Evolutionary conservation across 1,140 invertebrate genomes (phyloP).

Genomic region (Rhysida immarginata): DNA sequence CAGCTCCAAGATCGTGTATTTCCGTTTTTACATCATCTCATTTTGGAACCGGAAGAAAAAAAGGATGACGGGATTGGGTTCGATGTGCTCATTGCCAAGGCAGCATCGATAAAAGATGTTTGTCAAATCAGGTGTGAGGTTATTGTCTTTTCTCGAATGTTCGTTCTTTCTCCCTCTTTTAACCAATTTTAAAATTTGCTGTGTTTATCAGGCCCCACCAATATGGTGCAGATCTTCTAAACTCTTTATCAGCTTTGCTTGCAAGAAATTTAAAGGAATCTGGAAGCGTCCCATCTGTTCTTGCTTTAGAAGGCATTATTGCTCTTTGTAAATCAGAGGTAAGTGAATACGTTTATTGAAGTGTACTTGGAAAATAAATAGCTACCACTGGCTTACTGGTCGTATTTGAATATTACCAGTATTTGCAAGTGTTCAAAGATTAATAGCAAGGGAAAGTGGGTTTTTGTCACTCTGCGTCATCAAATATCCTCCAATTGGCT

Average conservation of each 20-base stretch:
- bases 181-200: neutral
- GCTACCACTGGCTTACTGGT: too few species aligned
- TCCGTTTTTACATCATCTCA: conserved; percentile 5
- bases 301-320: conserved; percentile 3
- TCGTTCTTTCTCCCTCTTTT: neutral
- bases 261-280: neutral
- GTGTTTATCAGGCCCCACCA: neutral
- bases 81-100: neutral
- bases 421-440: too few species aligned
- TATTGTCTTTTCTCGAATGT: neutral
- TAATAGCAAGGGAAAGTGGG: too few species aligned
- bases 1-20: conserved; percentile 1
- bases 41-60: neutral
- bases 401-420: too few species aligned
- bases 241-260: neutral
- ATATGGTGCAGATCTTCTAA: conserved; percentile 1
- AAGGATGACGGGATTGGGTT: neutral
- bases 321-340: conserved; percentile 1
- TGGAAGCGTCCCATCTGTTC: neutral
- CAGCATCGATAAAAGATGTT: neutral
- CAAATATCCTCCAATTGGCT: too few species aligned
- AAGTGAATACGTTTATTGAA: neutral
- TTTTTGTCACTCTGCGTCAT: too few species aligned
- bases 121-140: neutral
- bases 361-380: too few species aligned